A percentile compares a stretch with the other conserved stretches of the same genome.
These are phyloP conservation scores for Cremastobaeus sp. DNA, from an alignment of 2,888 invertebrate species.

Conservation along the genomic window DNA sequence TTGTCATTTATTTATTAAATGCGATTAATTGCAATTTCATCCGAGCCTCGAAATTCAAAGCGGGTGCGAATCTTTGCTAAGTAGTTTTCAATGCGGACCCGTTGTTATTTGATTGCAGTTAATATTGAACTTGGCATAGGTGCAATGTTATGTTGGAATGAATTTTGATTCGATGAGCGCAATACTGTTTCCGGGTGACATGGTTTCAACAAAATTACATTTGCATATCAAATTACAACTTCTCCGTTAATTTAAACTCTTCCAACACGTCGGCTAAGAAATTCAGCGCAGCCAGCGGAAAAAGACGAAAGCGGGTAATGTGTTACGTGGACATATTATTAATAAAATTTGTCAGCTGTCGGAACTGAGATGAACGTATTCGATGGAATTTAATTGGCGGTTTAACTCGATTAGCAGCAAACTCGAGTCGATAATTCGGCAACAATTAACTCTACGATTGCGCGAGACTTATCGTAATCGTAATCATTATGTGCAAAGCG, in stretches of 20 bases:
- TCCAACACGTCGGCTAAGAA: too few relatives aligned
- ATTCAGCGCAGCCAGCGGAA: too few relatives aligned
- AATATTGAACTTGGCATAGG: conserved; percentile 1
- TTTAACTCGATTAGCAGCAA: conserved; percentile 36
- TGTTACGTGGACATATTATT: too few relatives aligned
- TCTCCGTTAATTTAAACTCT: conserved; percentile 1
- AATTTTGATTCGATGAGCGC: conserved; percentile 13
- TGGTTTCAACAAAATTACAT: conserved; percentile 20
- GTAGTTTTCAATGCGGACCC: background rate
- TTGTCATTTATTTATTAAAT: too few relatives aligned
- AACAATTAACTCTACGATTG: conserved; percentile 53
- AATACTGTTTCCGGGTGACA: background rate
- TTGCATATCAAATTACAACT: conserved; percentile 13
- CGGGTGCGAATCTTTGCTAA: background rate
- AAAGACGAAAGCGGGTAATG: too few relatives aligned
- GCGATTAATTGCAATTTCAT: too few relatives aligned
- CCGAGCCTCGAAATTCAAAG: too few relatives aligned
- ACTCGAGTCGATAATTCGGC: conserved; percentile 52
- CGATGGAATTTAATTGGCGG: conserved; percentile 44
- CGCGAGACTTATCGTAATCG: conserved; percentile 42
- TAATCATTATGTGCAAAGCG: conserved; percentile 48
- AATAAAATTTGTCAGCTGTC: conserved; percentile 55
- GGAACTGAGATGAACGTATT: conserved; percentile 30
- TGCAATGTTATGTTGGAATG: background rate
- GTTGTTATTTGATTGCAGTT: background rate